A percentile compares a stretch with the other conserved stretches of the same genome.
Conservation (phyloP, 2,797 vertebrate species). For the Urophycis tenuis region DNA sequence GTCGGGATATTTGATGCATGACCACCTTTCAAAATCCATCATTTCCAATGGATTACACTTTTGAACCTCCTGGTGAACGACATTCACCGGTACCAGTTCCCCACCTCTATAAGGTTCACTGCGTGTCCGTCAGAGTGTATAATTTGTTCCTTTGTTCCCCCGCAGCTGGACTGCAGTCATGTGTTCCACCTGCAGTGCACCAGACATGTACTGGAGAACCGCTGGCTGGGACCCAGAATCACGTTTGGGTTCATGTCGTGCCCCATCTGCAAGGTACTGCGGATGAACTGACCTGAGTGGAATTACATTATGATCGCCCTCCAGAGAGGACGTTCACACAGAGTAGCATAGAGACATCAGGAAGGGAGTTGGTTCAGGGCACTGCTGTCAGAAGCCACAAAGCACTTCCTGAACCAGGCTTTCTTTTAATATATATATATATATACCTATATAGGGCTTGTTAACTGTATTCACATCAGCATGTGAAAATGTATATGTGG, state of each 20-base stretch:
- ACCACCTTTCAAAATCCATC: too few relatives aligned
- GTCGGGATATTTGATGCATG: too few relatives aligned
- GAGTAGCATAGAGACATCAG: too few relatives aligned
- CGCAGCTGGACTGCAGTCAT: slow-evolving; percentile 95
- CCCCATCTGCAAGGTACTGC: slow-evolving; percentile 97
- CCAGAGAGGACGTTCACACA: too few relatives aligned
- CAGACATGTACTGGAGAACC: slow-evolving; percentile 91
- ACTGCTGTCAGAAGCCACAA: too few relatives aligned
- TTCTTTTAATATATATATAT: too few relatives aligned
- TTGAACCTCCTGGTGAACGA: background rate
- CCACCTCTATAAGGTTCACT: background rate
- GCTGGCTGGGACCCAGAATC: slow-evolving; percentile 97
- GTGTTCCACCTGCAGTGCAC: slow-evolving; percentile 98
- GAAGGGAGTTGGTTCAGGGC: too few relatives aligned
- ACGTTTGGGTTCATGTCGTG: slow-evolving; percentile 99
- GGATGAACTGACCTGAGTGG: too few relatives aligned
- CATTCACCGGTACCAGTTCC: background rate
- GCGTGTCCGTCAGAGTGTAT: background rate
- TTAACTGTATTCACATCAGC: background rate
- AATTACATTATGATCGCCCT: too few relatives aligned
- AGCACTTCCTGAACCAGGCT: too few relatives aligned
- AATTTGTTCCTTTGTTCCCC: slow-evolving; percentile 13
- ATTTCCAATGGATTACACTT: background rate
- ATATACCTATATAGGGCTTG: background rate
- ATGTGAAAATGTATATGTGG: background rate